Evolutionary conservation across 2,797 vertebrate species (phyloP).

Genomic region (Gadopsis marmoratus): DNA sequence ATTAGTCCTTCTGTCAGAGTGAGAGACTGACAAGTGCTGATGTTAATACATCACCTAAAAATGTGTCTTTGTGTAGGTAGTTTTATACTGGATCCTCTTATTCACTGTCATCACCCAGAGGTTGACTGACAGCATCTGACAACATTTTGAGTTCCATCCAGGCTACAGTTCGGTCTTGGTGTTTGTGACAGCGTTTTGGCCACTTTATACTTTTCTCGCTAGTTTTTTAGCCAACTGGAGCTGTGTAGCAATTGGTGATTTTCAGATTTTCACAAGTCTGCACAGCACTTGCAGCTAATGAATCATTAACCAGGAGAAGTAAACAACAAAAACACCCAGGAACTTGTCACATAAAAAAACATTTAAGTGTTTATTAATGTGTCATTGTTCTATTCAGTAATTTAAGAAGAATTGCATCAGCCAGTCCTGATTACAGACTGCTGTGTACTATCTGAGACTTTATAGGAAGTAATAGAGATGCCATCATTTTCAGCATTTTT

Average conservation of each 20-base stretch:
- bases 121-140: conserved; percentile 54
- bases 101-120: conserved; percentile 18
- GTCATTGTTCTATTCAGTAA: conserved; percentile 2
- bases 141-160: conserved; percentile 41
- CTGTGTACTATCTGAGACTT: not conserved
- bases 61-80: conserved; percentile 29
- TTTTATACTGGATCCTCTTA: conserved; percentile 9
- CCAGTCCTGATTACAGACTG: not conserved
- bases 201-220: not conserved
- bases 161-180: conserved; percentile 14
- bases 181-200: conserved; percentile 30
- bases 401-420: not conserved
- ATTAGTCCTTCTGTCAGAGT: conserved; percentile 35
- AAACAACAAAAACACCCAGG: conserved; percentile 17
- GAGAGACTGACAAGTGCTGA: conserved; percentile 35
- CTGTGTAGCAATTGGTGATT: conserved; percentile 3
- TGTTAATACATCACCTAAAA: conserved; percentile 16
- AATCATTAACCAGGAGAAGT: conserved; percentile 33
- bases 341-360: not conserved
- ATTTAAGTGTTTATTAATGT: conserved; percentile 1
- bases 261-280: conserved; percentile 9
- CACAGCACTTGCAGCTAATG: conserved; percentile 27
- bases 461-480: not conserved
- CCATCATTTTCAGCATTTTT: not conserved
- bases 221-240: conserved; percentile 22